phyloP scores from a whole-genome alignment of 1,140 invertebrate species.

The Diprion similis region DNA sequence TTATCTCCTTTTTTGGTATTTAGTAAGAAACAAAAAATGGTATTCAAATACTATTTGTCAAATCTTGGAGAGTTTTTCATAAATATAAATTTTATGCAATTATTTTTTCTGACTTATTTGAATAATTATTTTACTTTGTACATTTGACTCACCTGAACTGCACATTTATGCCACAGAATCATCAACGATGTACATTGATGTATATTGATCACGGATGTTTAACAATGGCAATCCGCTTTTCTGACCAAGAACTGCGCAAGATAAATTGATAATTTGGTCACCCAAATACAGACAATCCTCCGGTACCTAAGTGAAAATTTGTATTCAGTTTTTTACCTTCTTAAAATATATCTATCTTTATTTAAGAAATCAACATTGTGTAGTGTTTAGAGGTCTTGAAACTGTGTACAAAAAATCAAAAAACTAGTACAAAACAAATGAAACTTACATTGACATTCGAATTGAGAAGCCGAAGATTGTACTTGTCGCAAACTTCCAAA shows the following conservation, averaged over 20 bases:
- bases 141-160: neutral
- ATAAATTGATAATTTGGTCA: constrained; percentile 45
- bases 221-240: constrained; percentile 40
- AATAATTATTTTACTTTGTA: no score
- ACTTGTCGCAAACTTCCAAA: constrained; percentile 44
- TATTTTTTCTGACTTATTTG: constrained; percentile 11
- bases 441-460: constrained; percentile 48
- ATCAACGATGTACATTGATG: neutral
- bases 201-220: constrained; percentile 22
- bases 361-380: neutral
- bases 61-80: no score
- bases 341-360: constrained; percentile 11
- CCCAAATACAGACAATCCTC: constrained; percentile 35
- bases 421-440: no score
- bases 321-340: neutral
- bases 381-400: neutral
- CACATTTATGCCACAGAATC: constrained; percentile 2
- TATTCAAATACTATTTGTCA: no score
- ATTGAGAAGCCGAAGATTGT: constrained; percentile 46
- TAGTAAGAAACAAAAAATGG: no score
- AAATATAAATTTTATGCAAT: neutral
- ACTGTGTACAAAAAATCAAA: no score
- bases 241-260: constrained; percentile 41
- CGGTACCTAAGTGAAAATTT: constrained; percentile 33
- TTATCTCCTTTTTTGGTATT: no score